phyloP scores from a whole-genome alignment of 2,113 vertebrate species.

The Ifrita kowaldi region DNA sequence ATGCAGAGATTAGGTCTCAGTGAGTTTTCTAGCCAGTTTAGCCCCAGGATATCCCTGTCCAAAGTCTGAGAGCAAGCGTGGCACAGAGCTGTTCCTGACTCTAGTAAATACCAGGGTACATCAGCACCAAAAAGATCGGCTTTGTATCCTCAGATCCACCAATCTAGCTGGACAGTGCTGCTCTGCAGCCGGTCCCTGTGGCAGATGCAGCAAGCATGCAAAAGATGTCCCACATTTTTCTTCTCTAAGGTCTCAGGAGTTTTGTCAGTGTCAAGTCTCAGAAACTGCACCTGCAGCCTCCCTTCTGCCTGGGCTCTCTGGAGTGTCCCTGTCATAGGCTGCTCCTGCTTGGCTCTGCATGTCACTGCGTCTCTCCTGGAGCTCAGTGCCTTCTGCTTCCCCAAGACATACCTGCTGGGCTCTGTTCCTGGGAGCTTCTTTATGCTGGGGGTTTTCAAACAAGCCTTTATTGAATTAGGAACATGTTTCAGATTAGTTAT shows the following conservation, averaged over 20 bases:
- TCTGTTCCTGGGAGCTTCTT: not conserved
- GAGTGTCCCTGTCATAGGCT: not conserved
- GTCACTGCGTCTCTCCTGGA: not conserved
- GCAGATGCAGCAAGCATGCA: not conserved
- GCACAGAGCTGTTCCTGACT: not conserved
- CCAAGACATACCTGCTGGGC: not conserved
- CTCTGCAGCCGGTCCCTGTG: not conserved
- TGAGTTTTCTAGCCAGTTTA: not conserved
- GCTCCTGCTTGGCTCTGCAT: slow-evolving; percentile 46
- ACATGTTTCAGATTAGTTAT: not conserved
- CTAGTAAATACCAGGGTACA: not conserved
- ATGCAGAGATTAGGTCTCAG: not conserved
- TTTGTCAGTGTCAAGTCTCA: not conserved
- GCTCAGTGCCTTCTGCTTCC: slow-evolving; percentile 5
- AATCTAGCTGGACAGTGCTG: not conserved
- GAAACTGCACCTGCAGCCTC: not conserved
- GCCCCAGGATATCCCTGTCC: not conserved
- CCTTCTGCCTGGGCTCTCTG: not conserved
- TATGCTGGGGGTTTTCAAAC: not conserved
- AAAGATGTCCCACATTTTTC: not conserved
- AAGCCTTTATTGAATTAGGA: not conserved
- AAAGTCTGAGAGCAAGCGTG: not conserved
- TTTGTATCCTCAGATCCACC: slow-evolving; percentile 59
- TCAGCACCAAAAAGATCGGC: not conserved
- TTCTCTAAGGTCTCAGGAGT: not conserved